Conservation (phyloP, 1,140 invertebrate species). For the Pantala flavescens region DNA sequence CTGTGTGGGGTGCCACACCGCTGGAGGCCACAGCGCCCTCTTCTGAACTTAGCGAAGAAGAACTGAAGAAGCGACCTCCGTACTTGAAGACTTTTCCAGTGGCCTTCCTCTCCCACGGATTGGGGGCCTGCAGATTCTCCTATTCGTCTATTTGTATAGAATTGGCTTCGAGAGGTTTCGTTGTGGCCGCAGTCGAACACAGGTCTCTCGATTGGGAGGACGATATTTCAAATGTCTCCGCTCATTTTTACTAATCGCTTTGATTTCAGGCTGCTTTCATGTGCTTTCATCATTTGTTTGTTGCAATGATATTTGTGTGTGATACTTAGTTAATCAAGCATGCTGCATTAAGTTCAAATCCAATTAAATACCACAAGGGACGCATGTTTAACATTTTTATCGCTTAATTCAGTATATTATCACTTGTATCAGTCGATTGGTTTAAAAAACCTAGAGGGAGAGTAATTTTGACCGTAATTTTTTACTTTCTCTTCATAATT, state of each 20-base stretch:
- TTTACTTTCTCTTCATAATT: no score
- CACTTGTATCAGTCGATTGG: no score
- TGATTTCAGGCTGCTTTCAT: no score
- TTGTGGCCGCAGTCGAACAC: conserved; percentile 54
- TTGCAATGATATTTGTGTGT: neutral
- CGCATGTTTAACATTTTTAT: no score
- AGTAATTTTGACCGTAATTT: no score
- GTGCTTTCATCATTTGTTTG: no score
- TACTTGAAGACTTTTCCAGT: conserved; percentile 42
- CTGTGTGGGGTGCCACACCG: conserved; percentile 39
- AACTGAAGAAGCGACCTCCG: conserved; percentile 12
- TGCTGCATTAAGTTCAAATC: no score
- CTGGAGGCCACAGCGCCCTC: conserved; percentile 15
- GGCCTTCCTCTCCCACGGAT: conserved; percentile 55
- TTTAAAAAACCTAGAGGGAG: no score
- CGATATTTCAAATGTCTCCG: no score
- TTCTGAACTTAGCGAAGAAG: neutral
- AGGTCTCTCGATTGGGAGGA: conserved; percentile 32
- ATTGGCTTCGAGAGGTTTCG: conserved; percentile 52
- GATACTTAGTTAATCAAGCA: neutral
- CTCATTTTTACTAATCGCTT: no score
- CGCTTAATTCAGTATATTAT: no score
- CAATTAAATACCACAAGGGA: no score
- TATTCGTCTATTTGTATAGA: conserved; percentile 49
- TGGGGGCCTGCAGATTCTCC: conserved; percentile 48